phyloP scores from a whole-genome alignment of 2,888 invertebrate genomes.

The Drymonia ruficornis region DNA sequence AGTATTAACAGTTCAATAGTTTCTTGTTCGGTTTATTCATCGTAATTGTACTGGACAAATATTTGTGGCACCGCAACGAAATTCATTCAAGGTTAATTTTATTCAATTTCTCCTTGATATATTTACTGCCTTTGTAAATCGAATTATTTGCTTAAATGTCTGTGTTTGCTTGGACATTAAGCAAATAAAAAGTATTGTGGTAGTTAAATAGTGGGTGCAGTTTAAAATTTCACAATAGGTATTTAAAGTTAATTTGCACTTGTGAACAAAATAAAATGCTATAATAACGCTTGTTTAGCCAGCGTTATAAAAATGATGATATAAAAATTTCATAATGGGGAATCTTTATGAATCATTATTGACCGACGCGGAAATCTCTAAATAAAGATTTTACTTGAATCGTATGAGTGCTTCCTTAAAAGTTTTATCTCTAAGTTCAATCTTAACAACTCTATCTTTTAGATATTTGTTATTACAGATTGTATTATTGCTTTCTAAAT shows the following conservation, averaged over 20 bases:
- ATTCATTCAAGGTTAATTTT: background rate
- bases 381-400: constrained; percentile 1
- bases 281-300: background rate
- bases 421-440: background rate
- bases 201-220: no score
- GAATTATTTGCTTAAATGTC: no score
- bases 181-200: no score
- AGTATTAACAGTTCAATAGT: constrained; percentile 53
- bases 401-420: background rate
- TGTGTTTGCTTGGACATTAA: no score
- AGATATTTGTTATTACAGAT: no score
- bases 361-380: background rate
- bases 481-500: no score
- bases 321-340: background rate
- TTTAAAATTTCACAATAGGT: no score
- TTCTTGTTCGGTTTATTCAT: constrained; percentile 26
- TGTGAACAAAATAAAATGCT: no score
- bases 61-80: constrained; percentile 15
- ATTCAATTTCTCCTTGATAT: background rate
- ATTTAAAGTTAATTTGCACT: no score
- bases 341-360: background rate
- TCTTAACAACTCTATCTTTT: no score
- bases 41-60: constrained; percentile 12
- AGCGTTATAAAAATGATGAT: background rate
- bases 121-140: background rate